Percentiles rank a stretch among this genome's conserved stretches.
Evolutionary conservation across 2,888 invertebrate genomes (phyloP).

Genomic region (Atethmia centrago): DNA sequence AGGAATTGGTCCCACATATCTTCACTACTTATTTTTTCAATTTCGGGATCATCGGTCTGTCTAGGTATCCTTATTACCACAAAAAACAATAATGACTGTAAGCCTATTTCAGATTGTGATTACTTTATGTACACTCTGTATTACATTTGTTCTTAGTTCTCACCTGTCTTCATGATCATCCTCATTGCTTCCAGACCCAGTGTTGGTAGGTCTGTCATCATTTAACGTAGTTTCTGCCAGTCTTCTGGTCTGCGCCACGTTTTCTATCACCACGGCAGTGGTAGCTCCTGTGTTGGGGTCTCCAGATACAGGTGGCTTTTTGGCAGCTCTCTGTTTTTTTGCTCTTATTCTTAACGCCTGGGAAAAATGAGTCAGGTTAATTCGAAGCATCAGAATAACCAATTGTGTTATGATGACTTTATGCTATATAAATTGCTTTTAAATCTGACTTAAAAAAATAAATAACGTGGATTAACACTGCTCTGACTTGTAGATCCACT

Average conservation of each 20-base stretch:
- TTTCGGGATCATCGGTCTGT: not conserved
- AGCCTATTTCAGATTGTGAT: not conserved
- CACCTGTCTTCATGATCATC: conserved; percentile 87
- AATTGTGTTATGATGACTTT: not conserved
- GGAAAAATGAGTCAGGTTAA: not conserved
- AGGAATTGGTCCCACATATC: not conserved
- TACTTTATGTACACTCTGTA: not conserved
- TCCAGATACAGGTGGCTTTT: conserved; percentile 94
- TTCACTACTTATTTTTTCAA: not conserved
- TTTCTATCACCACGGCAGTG: conserved; percentile 96
- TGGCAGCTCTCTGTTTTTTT: conserved; percentile 94
- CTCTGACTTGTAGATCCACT: not conserved
- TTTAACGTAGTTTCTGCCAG: conserved; percentile 95
- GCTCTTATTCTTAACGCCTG: conserved; percentile 96
- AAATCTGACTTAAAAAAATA: not conserved
- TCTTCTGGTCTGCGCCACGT: conserved; percentile 95
- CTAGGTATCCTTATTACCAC: not conserved
- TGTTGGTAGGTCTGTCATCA: conserved; percentile 96
- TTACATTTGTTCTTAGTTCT: not conserved
- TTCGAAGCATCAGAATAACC: not conserved
- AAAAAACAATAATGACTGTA: not conserved
- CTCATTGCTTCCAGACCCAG: conserved; percentile 91
- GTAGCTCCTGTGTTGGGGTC: conserved; percentile 93
- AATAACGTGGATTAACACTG: not conserved
- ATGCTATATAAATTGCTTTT: not conserved